phyloP scores from a whole-genome alignment of 2,797 vertebrate genomes.

The Falco rusticolus region DNA sequence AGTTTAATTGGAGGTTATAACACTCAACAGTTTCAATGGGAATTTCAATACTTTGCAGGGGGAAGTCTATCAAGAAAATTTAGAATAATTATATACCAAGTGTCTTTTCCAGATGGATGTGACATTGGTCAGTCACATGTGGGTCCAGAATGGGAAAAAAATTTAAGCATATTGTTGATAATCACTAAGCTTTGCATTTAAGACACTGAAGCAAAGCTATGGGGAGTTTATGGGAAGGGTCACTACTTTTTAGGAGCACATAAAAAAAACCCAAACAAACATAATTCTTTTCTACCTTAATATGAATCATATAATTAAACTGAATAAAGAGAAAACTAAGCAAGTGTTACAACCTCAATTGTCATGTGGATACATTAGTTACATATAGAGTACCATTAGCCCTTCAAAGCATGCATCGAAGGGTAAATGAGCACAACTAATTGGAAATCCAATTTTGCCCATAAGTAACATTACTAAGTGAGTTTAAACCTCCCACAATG shows the following conservation, averaged over 20 bases:
- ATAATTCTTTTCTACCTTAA: background rate
- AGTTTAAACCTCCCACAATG: conserved; percentile 28
- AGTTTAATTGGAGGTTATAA: background rate
- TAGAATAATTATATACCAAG: background rate
- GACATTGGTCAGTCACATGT: background rate
- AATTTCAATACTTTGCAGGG: background rate
- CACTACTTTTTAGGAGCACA: background rate
- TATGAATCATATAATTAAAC: background rate
- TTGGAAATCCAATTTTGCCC: conserved; percentile 61
- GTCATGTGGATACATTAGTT: background rate
- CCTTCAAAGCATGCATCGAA: conserved; percentile 43
- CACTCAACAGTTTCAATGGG: background rate
- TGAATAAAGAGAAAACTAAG: background rate
- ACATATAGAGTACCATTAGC: conserved; percentile 17
- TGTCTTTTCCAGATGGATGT: background rate
- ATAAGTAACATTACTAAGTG: conserved; percentile 57
- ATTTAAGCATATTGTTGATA: background rate
- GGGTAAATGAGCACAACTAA: conserved; percentile 53
- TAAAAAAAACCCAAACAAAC: background rate
- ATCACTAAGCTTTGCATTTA: background rate
- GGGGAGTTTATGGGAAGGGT: background rate
- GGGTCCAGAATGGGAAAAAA: background rate
- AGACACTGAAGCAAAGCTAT: background rate
- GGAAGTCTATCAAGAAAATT: background rate
- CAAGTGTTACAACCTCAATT: background rate